phyloP scores from a whole-genome alignment of 2,797 vertebrate genomes.

The Agapornis canus region DNA sequence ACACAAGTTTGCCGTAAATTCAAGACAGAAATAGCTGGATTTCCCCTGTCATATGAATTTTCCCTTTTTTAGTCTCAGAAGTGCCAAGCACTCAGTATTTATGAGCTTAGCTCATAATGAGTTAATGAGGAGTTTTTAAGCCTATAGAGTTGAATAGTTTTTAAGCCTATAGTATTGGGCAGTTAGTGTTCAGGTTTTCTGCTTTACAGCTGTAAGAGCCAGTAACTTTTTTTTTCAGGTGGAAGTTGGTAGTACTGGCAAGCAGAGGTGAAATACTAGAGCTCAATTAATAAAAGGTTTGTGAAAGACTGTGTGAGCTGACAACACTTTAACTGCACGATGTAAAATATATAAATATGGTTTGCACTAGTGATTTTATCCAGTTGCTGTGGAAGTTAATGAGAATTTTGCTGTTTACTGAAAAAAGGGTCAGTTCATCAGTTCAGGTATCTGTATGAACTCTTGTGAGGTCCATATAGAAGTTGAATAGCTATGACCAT shows the following conservation, averaged over 20 bases:
- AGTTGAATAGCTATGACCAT: conserved; percentile 66
- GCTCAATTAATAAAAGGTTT: neutral
- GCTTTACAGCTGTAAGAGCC: neutral
- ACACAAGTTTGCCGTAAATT: neutral
- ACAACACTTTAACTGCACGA: neutral
- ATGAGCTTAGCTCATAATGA: neutral
- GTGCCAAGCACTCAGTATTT: neutral
- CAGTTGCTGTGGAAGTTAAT: neutral
- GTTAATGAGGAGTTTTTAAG: too few relatives aligned
- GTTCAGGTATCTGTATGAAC: conserved; percentile 1
- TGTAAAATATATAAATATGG: neutral
- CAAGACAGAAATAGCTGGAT: neutral
- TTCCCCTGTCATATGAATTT: neutral
- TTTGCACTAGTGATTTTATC: neutral
- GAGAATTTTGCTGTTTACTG: neutral
- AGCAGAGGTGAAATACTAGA: neutral
- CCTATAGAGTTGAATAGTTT: neutral
- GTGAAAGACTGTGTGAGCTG: neutral
- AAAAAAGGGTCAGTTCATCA: neutral
- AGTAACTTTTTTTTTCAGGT: neutral
- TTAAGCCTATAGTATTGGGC: neutral
- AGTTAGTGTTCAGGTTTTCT: neutral
- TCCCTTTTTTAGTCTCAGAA: neutral
- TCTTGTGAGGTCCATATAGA: conserved; percentile 48
- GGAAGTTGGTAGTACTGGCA: neutral